Evolutionary conservation across 1,140 invertebrate genomes (phyloP).

Genomic region (Proctacanthus coquilletti): DNA sequence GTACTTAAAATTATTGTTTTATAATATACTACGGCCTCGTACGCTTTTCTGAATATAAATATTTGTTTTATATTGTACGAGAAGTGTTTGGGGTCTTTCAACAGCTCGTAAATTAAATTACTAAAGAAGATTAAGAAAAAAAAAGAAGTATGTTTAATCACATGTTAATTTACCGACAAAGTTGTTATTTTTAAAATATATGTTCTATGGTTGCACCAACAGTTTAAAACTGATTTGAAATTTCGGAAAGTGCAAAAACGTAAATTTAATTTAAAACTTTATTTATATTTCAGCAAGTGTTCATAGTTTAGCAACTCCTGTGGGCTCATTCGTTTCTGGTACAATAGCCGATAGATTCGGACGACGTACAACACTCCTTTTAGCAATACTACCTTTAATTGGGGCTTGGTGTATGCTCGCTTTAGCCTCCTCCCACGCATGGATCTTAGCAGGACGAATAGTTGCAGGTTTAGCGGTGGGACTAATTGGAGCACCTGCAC

Average conservation of each 20-base stretch:
- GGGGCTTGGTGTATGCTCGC: slow-evolving; percentile 47
- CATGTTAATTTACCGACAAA: too few species aligned
- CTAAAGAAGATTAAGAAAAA: too few species aligned
- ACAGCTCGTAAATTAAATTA: too few species aligned
- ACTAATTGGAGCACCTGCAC: slow-evolving; percentile 45
- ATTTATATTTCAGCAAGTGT: slow-evolving; percentile 38
- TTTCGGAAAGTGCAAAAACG: neutral
- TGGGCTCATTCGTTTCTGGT: slow-evolving; percentile 46
- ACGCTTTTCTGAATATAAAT: too few species aligned
- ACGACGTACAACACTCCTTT: slow-evolving; percentile 38
- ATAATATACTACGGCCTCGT: too few species aligned
- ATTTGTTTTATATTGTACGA: too few species aligned
- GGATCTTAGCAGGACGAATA: slow-evolving; percentile 46
- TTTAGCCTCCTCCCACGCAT: slow-evolving; percentile 36
- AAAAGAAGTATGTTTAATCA: too few species aligned
- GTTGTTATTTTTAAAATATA: too few species aligned
- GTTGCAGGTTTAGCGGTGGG: slow-evolving; percentile 53
- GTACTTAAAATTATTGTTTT: too few species aligned
- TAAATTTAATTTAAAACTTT: neutral
- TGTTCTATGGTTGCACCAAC: too few species aligned
- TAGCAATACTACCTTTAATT: slow-evolving; percentile 39
- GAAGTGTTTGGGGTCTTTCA: too few species aligned
- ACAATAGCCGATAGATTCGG: slow-evolving; percentile 46
- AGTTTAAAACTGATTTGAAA: too few species aligned
- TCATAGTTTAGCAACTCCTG: slow-evolving; percentile 47